Base-by-base conservation (phyloP, 2,797 vertebrate species). In the Cirrhinus mrigala region DNA sequence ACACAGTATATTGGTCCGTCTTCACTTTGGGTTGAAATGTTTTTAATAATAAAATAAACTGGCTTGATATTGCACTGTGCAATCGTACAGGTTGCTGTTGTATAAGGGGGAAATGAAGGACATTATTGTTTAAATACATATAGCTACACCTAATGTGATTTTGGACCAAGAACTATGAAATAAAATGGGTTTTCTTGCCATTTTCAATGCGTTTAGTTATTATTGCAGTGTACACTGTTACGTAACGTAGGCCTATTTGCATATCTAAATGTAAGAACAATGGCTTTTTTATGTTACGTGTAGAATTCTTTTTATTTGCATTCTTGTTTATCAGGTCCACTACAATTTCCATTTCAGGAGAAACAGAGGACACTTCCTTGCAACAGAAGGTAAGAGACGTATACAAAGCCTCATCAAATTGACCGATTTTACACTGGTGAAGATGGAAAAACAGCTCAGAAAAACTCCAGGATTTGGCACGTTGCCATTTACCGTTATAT, bases 161-260 rank as follows among this genome's bases (percentile, higher is more conserved):
- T 81, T 76, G 86, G 86, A 87, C 86, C 77, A 87, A 75, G 64
- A 66, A 44, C 40, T 81, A 87, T 83, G 29, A 87, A 89, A 87
- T 89, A 87, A 87, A 88, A 64, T 66, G 79, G 60, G 60, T 80
- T 87, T 89, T 82, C 77, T 83, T 80, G 74, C 46, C 83, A 86
- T 86, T 80, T 79, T 62, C 48, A 71, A 69, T 62, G 60, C 3
- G 14, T 62, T 44, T 16, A 15, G 50, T 50, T 60, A 6, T 29
- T 37, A 20, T 22, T 85, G 22, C 46, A 29, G 29, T 46, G 1
- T 52, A 1, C 6, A 15, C 69, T 24, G 70, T 24, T 18, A 5
- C 0, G 2, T 58, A 46, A 24, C 33, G 33, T 37, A 37, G 33
- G 33, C 4, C 24, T 52, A 20, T 54, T 37, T 81, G 66, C 50